Conservation (phyloP, 2,888 invertebrate species). For the Stenchaetothrips biformis region DNA sequence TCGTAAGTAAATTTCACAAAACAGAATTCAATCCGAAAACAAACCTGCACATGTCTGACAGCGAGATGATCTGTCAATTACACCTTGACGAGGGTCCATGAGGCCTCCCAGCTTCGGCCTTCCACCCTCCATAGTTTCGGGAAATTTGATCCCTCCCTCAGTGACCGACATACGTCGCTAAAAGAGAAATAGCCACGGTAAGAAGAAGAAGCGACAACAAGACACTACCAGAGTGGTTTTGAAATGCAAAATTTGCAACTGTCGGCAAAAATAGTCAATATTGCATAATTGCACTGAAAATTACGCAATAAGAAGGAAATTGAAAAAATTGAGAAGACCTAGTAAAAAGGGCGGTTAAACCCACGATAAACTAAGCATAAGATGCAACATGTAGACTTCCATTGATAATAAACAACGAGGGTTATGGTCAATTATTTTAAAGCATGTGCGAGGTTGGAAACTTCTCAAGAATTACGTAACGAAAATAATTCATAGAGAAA, state of each 20-base stretch:
- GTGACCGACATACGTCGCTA: constrained; percentile 97
- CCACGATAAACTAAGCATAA: background rate
- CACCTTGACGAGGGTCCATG: constrained; percentile 99
- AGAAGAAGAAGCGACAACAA: background rate
- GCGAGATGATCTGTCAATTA: constrained; percentile 86
- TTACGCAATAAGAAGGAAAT: background rate
- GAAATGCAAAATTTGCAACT: background rate
- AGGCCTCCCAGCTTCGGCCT: constrained; percentile 96
- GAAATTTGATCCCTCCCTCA: constrained; percentile 92
- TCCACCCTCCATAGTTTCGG: constrained; percentile 98
- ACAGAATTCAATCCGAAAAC: constrained; percentile 22
- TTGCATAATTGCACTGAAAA: background rate
- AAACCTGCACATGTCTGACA: constrained; percentile 88
- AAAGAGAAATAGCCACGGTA: constrained; percentile 40
- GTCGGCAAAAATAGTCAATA: background rate
- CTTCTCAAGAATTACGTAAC: background rate
- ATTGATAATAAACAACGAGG: no score
- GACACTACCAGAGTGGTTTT: background rate
- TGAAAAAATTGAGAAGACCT: background rate
- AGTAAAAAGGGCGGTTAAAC: background rate
- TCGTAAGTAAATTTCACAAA: background rate
- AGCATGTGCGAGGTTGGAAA: background rate
- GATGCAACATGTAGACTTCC: no score
- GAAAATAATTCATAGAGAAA: background rate
- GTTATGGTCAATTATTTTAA: no score